Conservation (phyloP, 2,888 invertebrate species). For the Cephonodes hylas region DNA sequence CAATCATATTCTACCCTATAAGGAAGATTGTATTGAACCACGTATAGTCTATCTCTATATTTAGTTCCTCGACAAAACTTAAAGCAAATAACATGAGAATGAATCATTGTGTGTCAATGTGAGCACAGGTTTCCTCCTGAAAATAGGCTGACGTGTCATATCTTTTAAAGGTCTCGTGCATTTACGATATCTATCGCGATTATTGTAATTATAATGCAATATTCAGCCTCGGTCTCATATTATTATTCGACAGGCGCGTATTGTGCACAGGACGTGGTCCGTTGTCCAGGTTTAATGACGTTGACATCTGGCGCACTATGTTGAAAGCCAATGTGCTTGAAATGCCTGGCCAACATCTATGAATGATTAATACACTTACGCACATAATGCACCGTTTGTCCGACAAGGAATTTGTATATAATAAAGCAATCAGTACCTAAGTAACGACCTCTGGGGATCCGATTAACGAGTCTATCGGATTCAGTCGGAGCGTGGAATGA, state of each 20-base stretch:
- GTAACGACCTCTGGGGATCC: too few species aligned
- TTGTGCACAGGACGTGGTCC: slow-evolving; percentile 33
- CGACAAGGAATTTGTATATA: not conserved
- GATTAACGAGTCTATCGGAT: too few species aligned
- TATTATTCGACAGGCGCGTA: slow-evolving; percentile 30
- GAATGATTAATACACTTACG: slow-evolving; percentile 13
- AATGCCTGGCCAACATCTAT: slow-evolving; percentile 2
- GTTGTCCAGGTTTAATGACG: slow-evolving; percentile 24
- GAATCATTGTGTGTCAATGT: too few species aligned
- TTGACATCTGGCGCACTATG: slow-evolving; percentile 35
- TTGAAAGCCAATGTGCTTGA: slow-evolving; percentile 33
- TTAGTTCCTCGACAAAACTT: too few species aligned
- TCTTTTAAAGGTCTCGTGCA: not conserved
- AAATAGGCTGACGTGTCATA: too few species aligned
- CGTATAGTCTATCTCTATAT: too few species aligned
- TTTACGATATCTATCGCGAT: slow-evolving; percentile 3
- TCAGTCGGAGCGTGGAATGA: too few species aligned
- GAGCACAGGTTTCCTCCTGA: too few species aligned
- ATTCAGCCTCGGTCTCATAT: slow-evolving; percentile 18
- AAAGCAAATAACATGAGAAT: too few species aligned
- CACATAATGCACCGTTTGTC: not conserved
- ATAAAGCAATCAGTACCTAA: too few species aligned
- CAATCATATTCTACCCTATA: too few species aligned
- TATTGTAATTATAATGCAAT: slow-evolving; percentile 31
- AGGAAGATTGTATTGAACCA: too few species aligned